Evolutionary conservation across 2,888 invertebrate genomes (phyloP).

Genomic region (Mongoloraphidia duomilia): DNA sequence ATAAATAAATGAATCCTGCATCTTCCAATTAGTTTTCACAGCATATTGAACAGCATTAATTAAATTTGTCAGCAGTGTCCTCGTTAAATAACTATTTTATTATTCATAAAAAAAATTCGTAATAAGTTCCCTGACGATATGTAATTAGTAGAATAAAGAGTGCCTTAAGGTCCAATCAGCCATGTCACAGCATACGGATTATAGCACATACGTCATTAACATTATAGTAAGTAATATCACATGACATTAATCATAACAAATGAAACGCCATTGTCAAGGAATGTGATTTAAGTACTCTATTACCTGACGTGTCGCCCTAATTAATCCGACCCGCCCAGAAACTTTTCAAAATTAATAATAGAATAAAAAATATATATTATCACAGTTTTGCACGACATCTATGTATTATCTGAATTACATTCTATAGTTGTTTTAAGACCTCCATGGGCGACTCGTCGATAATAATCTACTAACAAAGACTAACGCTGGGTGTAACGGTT

Average conservation of each 20-base stretch:
- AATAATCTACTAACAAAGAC: too few relatives aligned
- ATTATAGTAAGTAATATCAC: background rate
- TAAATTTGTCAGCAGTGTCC: too few relatives aligned
- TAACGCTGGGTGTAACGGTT: too few relatives aligned
- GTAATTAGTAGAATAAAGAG: background rate
- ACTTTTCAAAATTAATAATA: background rate
- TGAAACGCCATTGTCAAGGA: background rate
- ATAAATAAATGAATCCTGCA: too few relatives aligned
- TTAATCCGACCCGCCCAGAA: slow-evolving; percentile 5
- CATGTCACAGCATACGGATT: background rate
- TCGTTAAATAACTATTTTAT: too few relatives aligned
- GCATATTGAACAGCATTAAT: too few relatives aligned
- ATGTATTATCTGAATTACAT: background rate
- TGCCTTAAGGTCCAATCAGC: background rate
- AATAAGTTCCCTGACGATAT: background rate
- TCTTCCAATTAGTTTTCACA: too few relatives aligned
- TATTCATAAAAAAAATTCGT: background rate
- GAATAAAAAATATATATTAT: background rate
- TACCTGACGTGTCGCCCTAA: slow-evolving; percentile 2
- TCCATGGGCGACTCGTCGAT: too few relatives aligned
- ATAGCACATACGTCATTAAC: too few relatives aligned
- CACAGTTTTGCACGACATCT: background rate
- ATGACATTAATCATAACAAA: background rate
- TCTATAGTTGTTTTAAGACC: too few relatives aligned
- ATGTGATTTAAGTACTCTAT: background rate